phyloP scores from a whole-genome alignment of 2,113 vertebrate genomes.

The Eretmochelys imbricata region DNA sequence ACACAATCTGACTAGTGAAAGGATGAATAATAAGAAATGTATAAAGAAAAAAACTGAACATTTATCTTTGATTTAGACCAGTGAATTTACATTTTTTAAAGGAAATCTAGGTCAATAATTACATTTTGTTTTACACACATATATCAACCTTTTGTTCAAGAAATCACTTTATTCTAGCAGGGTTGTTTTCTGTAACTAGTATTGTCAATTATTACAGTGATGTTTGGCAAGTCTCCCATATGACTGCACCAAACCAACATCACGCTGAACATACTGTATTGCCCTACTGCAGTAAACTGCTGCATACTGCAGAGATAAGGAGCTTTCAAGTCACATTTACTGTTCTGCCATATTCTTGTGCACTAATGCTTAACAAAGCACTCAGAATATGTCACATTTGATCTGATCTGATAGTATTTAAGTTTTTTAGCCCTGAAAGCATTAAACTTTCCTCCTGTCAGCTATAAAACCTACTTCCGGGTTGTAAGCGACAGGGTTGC shows the following conservation, averaged over 20 bases:
- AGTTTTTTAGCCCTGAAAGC: not conserved
- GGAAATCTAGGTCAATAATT: not conserved
- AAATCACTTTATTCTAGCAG: not conserved
- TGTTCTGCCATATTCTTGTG: not conserved
- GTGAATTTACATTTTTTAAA: not conserved
- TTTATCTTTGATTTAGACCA: not conserved
- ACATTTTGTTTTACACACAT: not conserved
- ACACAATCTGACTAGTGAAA: not conserved
- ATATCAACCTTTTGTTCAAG: not conserved
- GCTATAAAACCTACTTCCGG: not conserved
- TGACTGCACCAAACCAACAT: not conserved
- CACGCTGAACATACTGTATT: not conserved
- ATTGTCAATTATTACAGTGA: not conserved
- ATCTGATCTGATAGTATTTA: conserved; percentile 29
- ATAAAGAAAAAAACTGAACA: not conserved
- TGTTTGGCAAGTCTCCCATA: not conserved
- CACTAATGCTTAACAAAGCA: not conserved
- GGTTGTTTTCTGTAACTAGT: not conserved
- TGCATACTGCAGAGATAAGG: not conserved
- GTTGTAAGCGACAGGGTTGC: not conserved
- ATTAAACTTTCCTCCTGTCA: not conserved
- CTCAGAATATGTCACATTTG: not conserved
- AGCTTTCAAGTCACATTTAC: conserved; percentile 1
- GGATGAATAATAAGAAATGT: not conserved
- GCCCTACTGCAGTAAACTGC: not conserved